Base-by-base conservation (phyloP, 2,113 vertebrate species). In the Leptobrachium ailaonicum region DNA sequence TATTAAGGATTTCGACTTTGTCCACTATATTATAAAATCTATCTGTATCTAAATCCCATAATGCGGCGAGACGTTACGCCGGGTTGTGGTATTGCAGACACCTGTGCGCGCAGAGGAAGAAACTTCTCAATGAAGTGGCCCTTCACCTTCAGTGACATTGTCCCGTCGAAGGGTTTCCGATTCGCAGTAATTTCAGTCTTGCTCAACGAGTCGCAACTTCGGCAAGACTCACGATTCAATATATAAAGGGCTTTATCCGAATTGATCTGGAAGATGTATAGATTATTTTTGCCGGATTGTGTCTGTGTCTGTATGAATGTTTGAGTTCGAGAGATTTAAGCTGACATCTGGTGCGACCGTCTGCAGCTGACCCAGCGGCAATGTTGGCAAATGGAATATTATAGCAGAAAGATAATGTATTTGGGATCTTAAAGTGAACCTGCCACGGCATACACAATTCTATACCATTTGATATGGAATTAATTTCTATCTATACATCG, bases 291-390 rank as follows among this genome's bases (percentile, higher is more conserved):
- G 62, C 6, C 20, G 62, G 62, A 64, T 64, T 64, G 62, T 11
- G 6, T 66, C 50, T 69, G 67, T 13, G 76, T 42, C 6, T 78
- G 76, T 63, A 53, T 78, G 67, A 63, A 78, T 78, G 70, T 71
- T 78, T 42, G 40, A 50, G 5, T 50, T 60, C n/a, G 41, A 9
- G 53, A 71, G 67, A 71, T 62, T 71, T 78, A 71, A 50, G 53
- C 43, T 62, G 76, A 78, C 76, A 78, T 78, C 76, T 78, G 76
- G 76, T 78, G 41, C n/a, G 41, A 41, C 67, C 45, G 67, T 78
- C 6, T 78, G 76, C 54, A 50, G 67, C n/a, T 12, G 8, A 50
- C 47, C 47, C 8, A 50, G 8, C 47, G 8, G 47, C 47, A 5
- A 50, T 8, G 8, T 1, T 50, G 47, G 47, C 8, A 8, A 8